Evolutionary conservation across 2,888 invertebrate species (phyloP), one percentile per base, ranked within the genome.

Genomic region (Apamea anceps): DNA sequence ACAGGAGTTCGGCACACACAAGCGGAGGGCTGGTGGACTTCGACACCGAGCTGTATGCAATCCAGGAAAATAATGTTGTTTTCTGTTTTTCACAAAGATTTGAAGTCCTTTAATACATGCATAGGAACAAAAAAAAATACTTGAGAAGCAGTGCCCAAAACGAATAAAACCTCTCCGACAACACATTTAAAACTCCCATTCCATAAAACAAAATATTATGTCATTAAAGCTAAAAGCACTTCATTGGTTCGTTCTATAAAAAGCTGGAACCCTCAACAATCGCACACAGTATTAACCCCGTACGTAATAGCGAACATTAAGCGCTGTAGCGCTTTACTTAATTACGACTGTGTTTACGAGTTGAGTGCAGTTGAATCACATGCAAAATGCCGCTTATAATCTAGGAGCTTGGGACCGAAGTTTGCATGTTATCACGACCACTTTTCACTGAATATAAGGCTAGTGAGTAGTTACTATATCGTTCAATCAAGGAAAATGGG

Each of bases 331-430:
- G 87, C 88, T 90, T 89, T 90, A 89, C 90, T 91, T 91, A 91
- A 91, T 92, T 92, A 91, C 90, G 79, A 86, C 85, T 85, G 88
- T 91, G 90, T 90, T 91, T 91, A 90, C 89, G 85, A 80, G 87
- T 85, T 85, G 85, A 89, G 89, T 90, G 88, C 85, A 87, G 85
- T 86, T 82, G 90, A 91, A 91, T 89, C 90, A 88, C 90, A 90
- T 90, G 88, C 87, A 88, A 89, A 91, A 90, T 90, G 77, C 86
- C 74, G 71, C 54, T 71, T 72, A 15, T 87, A 78, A 42, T 77
- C 12, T 51, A 45, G 73, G 85, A 88, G 85, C 79, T 72, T 74
- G 79, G 54, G 85, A 42, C 28, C 25, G 0, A 42, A n/a, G 10
- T 74, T 63, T 63, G 25, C 25, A 2, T 25, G 37, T 70, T 45